Percentiles rank a stretch among this genome's conserved stretches.
These are phyloP conservation scores for Buathra laborator DNA, from an alignment of 2,888 invertebrate genomes.

Conservation along the genomic window DNA sequence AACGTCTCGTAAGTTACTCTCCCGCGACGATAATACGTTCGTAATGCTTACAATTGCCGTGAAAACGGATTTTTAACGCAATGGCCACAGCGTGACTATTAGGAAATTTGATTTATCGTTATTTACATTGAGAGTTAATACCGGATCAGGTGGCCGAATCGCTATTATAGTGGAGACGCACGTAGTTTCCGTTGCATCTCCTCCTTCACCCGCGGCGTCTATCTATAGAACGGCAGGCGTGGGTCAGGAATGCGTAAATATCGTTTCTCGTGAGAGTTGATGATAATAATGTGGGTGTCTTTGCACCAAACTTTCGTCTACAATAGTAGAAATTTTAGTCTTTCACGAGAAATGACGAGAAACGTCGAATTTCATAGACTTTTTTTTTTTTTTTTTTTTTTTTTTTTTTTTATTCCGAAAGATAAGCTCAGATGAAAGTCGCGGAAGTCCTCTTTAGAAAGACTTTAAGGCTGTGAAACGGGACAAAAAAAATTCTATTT, in stretches of 20 bases:
- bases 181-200: conserved; percentile 60
- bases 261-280: conserved; percentile 75
- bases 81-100: not conserved
- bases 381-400: not conserved
- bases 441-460: no score
- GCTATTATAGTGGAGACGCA: conserved; percentile 69
- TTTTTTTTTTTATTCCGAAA: not conserved
- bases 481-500: no score
- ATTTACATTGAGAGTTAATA: conserved; percentile 53
- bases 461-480: no score
- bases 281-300: conserved; percentile 75
- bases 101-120: conserved; percentile 38
- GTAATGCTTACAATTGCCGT: no score
- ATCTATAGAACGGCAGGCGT: conserved; percentile 81
- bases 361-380: not conserved
- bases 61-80: no score
- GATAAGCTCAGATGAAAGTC: not conserved
- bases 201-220: conserved; percentile 68
- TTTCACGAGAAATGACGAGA: conserved; percentile 15
- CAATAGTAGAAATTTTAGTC: conserved; percentile 27
- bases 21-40: no score
- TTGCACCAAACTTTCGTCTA: conserved; percentile 56
- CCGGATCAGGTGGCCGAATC: conserved; percentile 78
- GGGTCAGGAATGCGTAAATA: conserved; percentile 84
- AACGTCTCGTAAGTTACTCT: no score